These are phyloP conservation scores for Mormyrops attenuatus DNA, from an alignment of 2,797 vertebrate genomes.

Conservation along the genomic window DNA sequence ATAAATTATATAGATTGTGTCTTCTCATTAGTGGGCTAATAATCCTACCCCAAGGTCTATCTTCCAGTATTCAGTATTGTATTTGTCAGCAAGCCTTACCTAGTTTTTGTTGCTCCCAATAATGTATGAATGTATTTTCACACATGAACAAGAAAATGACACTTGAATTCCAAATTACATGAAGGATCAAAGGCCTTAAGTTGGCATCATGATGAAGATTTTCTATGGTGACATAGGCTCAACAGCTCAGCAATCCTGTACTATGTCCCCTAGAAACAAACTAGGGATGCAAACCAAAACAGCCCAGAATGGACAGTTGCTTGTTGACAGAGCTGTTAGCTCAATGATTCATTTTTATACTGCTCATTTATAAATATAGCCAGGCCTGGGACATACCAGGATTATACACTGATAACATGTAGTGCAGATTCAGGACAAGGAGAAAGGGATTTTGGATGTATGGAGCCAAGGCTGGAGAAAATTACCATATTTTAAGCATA, in stretches of 20 bases:
- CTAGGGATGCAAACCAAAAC: background rate
- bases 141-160: background rate
- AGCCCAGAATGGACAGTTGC: background rate
- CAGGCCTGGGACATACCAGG: background rate
- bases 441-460: background rate
- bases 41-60: background rate
- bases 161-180: background rate
- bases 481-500: constrained; percentile 16
- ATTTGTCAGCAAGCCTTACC: background rate
- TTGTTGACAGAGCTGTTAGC: background rate
- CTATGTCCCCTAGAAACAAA: background rate
- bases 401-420: background rate
- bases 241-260: background rate
- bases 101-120: background rate
- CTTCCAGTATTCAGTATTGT: background rate
- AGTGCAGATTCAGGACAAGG: background rate
- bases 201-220: background rate
- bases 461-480: background rate
- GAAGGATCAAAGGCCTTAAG: background rate
- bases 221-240: background rate
- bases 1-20: background rate
- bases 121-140: background rate
- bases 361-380: background rate
- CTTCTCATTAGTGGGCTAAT: background rate
- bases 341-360: background rate